Evolutionary conservation across 2,113 vertebrate species (phyloP).

Genomic region (Peromyscus maniculatus): DNA sequence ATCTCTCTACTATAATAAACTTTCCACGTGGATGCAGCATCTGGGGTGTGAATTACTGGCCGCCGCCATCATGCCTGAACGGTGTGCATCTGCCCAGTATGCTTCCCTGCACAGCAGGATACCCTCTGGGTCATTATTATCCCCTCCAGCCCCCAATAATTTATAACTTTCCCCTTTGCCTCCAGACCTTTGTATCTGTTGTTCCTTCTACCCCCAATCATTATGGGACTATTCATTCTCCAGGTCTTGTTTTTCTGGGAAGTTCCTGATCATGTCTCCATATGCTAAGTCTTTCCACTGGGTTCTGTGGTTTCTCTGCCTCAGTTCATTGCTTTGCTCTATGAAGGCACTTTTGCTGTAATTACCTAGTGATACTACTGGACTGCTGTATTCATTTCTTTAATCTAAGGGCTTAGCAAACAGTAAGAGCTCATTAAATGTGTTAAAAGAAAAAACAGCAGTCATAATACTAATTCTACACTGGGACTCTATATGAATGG

Average conservation of each 20-base stretch:
- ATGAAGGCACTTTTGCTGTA: background rate
- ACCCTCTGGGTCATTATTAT: no score
- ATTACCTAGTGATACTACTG: background rate
- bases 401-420: background rate
- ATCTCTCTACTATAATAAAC: no score
- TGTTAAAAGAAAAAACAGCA: background rate
- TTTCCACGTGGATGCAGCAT: no score
- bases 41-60: no score
- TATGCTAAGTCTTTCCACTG: background rate
- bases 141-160: no score
- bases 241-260: background rate
- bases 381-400: background rate
- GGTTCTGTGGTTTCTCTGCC: background rate
- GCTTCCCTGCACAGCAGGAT: no score
- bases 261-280: background rate
- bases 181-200: background rate
- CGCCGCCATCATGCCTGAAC: no score
- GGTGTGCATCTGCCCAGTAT: no score
- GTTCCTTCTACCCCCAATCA: background rate
- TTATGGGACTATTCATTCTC: slow-evolving; percentile 3
- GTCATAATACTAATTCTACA: background rate
- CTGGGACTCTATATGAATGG: background rate
- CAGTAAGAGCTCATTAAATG: background rate
- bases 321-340: background rate
- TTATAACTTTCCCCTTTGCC: background rate